These are phyloP conservation scores for Zaprionus kolodkinae DNA, from an alignment of 1,140 invertebrate genomes.

Conservation along the genomic window DNA sequence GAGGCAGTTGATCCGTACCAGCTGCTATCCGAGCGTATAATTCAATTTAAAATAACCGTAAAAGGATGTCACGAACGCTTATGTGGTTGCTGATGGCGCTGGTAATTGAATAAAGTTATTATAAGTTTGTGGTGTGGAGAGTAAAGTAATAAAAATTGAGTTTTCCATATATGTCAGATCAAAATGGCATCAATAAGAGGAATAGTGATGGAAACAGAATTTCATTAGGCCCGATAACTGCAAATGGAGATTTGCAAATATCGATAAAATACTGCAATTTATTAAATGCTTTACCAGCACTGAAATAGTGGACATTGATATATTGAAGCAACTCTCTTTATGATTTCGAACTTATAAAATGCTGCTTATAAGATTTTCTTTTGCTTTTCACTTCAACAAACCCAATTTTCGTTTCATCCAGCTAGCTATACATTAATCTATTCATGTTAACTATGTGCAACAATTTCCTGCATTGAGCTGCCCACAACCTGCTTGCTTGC, in stretches of 20 bases:
- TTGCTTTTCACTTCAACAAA: background rate
- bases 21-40: constrained; percentile 32
- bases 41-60: constrained; percentile 34
- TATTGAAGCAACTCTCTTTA: background rate
- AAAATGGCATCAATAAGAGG: background rate
- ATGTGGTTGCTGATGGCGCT: constrained; percentile 3
- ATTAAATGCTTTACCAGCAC: background rate
- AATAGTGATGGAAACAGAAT: background rate
- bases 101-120: constrained; percentile 2
- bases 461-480: constrained; percentile 22
- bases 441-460: constrained; percentile 41
- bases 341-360: background rate
- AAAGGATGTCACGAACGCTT: background rate
- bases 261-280: background rate
- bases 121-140: background rate
- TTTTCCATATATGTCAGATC: background rate
- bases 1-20: constrained; percentile 1
- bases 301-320: background rate
- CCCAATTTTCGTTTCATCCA: background rate
- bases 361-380: background rate
- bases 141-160: background rate
- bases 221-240: background rate
- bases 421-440: constrained; percentile 15
- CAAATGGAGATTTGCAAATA: background rate
- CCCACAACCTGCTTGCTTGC: background rate